Conservation (phyloP, 2,113 vertebrate species). For the Zootoca vivipara region DNA sequence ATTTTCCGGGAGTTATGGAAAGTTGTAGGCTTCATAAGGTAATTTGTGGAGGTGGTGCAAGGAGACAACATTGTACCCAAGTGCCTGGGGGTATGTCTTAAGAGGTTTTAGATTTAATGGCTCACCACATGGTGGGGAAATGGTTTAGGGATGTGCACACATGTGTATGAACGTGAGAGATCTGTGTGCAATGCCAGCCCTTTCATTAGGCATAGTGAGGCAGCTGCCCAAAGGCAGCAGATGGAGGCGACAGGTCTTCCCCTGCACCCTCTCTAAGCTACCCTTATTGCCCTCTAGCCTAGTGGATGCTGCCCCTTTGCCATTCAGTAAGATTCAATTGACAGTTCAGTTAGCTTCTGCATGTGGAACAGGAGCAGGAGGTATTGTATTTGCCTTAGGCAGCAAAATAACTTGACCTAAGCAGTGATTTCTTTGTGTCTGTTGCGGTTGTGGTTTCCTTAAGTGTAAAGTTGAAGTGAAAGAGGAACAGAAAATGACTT, state of each 20-base stretch:
- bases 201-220: no score
- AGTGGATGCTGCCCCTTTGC: no score
- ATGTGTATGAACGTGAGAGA: neutral
- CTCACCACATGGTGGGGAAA: neutral
- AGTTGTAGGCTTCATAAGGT: neutral
- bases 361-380: no score
- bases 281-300: no score
- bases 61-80: neutral
- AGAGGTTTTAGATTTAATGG: neutral
- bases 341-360: no score
- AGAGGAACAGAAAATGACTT: slow-evolving; percentile 56
- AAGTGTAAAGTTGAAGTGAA: slow-evolving; percentile 54
- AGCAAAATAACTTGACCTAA: neutral
- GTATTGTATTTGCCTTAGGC: no score
- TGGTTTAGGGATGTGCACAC: neutral
- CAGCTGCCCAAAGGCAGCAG: no score
- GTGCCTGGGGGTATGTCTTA: neutral
- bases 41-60: neutral
- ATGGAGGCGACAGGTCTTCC: no score
- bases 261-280: no score
- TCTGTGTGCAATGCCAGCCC: neutral
- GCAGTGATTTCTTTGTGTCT: neutral
- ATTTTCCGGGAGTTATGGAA: neutral
- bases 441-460: neutral
- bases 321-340: no score